These are phyloP conservation scores for Pygathrix nemaeus DNA, from an alignment of 2,113 vertebrate species.

Conservation along the genomic window DNA sequence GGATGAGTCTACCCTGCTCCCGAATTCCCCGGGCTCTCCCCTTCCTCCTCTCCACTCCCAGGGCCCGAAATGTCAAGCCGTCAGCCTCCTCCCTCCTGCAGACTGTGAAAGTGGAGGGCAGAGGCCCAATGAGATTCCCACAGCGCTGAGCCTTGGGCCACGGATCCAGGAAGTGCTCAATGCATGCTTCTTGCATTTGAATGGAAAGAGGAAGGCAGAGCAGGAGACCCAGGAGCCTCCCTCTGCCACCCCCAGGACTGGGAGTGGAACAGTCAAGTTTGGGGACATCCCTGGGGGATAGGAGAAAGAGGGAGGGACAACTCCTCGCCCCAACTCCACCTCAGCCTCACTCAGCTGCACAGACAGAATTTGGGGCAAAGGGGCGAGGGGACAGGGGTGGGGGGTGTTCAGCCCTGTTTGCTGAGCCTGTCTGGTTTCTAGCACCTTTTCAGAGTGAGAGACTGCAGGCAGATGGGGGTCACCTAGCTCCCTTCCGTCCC, in stretches of 20 bases:
- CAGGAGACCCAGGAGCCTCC: neutral
- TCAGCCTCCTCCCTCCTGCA: neutral
- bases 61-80: neutral
- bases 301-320: neutral
- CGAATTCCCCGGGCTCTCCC: neutral
- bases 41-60: neutral
- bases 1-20: neutral
- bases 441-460: constrained; percentile 20
- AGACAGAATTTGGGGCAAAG: neutral
- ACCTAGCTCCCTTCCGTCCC: neutral
- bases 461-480: neutral
- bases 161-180: neutral
- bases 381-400: neutral
- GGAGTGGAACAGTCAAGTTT: neutral
- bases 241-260: neutral
- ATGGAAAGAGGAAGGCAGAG: neutral
- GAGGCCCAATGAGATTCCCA: neutral
- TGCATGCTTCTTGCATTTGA: neutral
- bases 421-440: constrained; percentile 65
- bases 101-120: neutral
- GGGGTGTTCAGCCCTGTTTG: neutral
- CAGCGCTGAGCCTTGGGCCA: neutral
- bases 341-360: neutral
- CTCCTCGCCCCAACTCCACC: neutral
- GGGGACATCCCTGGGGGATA: neutral